Evolutionary conservation across 2,113 vertebrate species (phyloP).

Genomic region (Hemiscyllium ocellatum): DNA sequence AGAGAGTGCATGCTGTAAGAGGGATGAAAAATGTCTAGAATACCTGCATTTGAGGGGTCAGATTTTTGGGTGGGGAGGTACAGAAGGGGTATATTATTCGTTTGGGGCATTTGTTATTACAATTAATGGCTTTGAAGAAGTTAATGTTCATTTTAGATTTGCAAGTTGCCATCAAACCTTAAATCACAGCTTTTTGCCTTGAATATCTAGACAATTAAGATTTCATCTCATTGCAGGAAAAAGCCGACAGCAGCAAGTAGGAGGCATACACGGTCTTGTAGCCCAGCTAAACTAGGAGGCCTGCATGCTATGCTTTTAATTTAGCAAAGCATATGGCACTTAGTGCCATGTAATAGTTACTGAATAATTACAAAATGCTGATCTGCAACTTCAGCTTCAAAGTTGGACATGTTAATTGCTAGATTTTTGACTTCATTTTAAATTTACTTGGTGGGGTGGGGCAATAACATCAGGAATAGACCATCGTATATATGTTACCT

Average conservation of each 20-base stretch:
- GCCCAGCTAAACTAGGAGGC: not conserved
- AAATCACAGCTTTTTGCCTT: too few relatives aligned
- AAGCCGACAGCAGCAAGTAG: not conserved
- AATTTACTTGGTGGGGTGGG: too few relatives aligned
- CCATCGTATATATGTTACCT: not conserved
- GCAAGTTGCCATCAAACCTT: too few relatives aligned
- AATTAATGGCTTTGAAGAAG: too few relatives aligned
- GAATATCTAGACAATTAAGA: not conserved
- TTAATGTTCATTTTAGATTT: too few relatives aligned
- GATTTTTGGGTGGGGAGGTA: too few relatives aligned
- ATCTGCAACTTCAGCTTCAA: not conserved
- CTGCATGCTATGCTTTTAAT: not conserved
- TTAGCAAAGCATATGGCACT: not conserved
- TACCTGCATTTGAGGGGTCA: too few relatives aligned
- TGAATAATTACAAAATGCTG: not conserved
- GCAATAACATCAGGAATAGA: not conserved
- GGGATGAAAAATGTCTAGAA: too few relatives aligned
- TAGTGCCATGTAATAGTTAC: not conserved
- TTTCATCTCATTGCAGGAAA: not conserved
- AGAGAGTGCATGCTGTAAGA: too few relatives aligned
- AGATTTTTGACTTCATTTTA: not conserved
- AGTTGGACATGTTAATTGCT: not conserved
- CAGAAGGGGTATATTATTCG: too few relatives aligned
- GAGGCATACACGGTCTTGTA: not conserved
- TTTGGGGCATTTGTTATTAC: too few relatives aligned